phyloP scores from a whole-genome alignment of 2,888 invertebrate species.

The Eristalis tenax region DNA sequence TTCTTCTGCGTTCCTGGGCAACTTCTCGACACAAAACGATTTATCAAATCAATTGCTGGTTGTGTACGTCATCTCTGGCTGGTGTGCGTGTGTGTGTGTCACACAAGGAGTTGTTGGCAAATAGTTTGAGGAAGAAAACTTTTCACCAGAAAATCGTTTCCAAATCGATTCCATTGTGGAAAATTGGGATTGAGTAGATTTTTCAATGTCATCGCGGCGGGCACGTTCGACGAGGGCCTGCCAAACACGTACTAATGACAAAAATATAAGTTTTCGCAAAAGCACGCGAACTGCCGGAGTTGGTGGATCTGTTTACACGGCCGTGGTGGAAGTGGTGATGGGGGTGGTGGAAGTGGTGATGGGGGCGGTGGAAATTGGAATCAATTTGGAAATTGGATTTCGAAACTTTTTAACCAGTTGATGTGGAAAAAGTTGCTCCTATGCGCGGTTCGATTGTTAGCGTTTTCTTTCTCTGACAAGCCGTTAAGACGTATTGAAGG shows the following conservation, averaged over 20 bases:
- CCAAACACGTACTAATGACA: constrained; percentile 45
- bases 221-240: constrained; percentile 8
- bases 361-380: constrained; percentile 4
- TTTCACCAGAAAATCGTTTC: constrained; percentile 24
- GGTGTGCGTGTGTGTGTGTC: constrained; percentile 1
- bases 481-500: background rate
- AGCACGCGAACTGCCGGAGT: constrained; percentile 4
- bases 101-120: background rate
- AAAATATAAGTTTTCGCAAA: constrained; percentile 23
- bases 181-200: background rate
- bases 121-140: constrained; percentile 2
- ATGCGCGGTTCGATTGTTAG: background rate
- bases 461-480: background rate
- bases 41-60: constrained; percentile 42
- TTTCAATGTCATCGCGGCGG: constrained; percentile 18
- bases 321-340: no score
- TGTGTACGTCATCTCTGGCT: constrained; percentile 7
- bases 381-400: constrained; percentile 36
- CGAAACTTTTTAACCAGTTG: constrained; percentile 24
- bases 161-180: constrained; percentile 23
- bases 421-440: background rate
- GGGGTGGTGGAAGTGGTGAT: background rate
- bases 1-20: background rate
- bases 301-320: constrained; percentile 25
- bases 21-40: constrained; percentile 25